Evolutionary conservation across 2,113 vertebrate genomes (phyloP).

Genomic region (Sinocyclocheilus anophthalmus): DNA sequence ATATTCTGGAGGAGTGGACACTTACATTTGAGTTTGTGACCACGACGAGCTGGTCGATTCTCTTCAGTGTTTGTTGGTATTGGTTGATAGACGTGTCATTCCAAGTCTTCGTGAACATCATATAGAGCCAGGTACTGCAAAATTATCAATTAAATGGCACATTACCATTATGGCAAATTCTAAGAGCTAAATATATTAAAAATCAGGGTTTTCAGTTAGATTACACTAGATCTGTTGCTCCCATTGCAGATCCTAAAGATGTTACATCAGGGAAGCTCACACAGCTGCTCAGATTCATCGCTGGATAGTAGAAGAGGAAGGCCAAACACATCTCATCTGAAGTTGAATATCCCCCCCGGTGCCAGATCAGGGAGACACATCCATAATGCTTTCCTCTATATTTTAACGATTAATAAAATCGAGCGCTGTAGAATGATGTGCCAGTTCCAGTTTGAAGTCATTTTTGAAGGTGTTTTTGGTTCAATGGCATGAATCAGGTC

Average conservation of each 20-base stretch:
- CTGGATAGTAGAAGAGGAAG: constrained; percentile 82
- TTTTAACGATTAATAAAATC: no score
- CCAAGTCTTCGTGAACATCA: constrained; percentile 28
- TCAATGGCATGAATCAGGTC: no score
- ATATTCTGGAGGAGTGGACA: neutral
- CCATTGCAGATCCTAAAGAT: constrained; percentile 33
- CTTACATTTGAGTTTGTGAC: constrained; percentile 51
- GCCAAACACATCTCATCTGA: constrained; percentile 83
- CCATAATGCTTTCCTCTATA: no score
- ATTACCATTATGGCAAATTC: neutral
- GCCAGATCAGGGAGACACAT: neutral
- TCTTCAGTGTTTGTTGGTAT: constrained; percentile 65
- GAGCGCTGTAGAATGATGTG: no score
- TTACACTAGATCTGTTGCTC: constrained; percentile 38
- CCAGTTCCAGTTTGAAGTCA: no score
- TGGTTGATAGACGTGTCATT: constrained; percentile 34
- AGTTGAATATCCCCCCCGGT: constrained; percentile 79
- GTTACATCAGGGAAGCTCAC: constrained; percentile 68
- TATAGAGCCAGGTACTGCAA: constrained; percentile 11
- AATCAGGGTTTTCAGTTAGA: neutral
- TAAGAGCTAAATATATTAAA: neutral
- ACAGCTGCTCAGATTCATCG: constrained; percentile 72
- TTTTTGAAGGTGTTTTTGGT: no score
- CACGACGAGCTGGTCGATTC: constrained; percentile 41
- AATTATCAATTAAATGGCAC: neutral